A percentile compares a stretch with the other conserved stretches of the same genome.
Evolutionary conservation across 2,888 invertebrate genomes (phyloP).

Genomic region (Arrhopalites spinosus): DNA sequence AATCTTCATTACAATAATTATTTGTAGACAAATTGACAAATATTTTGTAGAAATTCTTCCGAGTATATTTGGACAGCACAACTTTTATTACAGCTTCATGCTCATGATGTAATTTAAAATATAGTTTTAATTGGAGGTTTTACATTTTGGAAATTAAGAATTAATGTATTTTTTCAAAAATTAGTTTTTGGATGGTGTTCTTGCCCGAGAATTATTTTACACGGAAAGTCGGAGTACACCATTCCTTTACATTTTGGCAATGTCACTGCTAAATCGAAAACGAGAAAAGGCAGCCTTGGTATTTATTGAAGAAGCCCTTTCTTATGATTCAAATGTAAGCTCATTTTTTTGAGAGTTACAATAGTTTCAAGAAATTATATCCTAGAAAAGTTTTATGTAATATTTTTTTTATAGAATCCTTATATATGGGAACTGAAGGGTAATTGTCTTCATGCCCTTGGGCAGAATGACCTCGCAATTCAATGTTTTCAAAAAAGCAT

Average conservation of each 20-base stretch:
- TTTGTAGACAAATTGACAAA: conserved; percentile 9
- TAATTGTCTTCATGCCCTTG: conserved; percentile 40
- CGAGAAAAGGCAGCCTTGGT: background rate
- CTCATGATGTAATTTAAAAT: conserved; percentile 54
- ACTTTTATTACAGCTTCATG: conserved; percentile 47
- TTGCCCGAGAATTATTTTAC: conserved; percentile 47
- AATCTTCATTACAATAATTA: background rate
- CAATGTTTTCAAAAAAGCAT: conserved; percentile 45
- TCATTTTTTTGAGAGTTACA: background rate
- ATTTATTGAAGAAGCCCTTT: background rate
- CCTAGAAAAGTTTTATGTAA: background rate
- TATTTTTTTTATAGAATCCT: conserved; percentile 27
- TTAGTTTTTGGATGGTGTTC: conserved; percentile 46
- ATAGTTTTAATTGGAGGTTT: conserved; percentile 6
- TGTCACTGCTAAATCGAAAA: conserved; percentile 41
- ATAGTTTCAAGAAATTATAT: background rate
- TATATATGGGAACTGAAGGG: conserved; percentile 48
- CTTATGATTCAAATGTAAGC: conserved; percentile 24
- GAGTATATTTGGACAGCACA: conserved; percentile 53
- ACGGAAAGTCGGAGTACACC: conserved; percentile 39
- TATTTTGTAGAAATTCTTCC: no score
- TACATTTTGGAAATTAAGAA: background rate
- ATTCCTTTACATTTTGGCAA: conserved; percentile 47
- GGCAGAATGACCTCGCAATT: conserved; percentile 35
- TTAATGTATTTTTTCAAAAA: no score